phyloP scores from a whole-genome alignment of 1,140 invertebrate genomes.

The Lethocerus indicus region DNA sequence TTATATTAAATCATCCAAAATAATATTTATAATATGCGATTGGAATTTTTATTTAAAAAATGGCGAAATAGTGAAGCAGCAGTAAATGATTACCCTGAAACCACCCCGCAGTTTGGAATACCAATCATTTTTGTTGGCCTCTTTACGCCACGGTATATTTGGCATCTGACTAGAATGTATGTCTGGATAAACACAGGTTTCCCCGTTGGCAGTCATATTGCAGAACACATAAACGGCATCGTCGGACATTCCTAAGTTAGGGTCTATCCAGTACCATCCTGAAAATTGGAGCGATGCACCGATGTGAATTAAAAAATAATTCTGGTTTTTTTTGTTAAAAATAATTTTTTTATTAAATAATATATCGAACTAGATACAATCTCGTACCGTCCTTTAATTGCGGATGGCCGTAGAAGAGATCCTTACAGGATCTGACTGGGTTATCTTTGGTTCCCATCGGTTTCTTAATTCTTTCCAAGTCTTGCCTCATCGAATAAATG shows the following conservation, averaged over 20 bases:
- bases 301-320: too few relatives aligned
- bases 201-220: conserved; percentile 65
- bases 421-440: conserved; percentile 61
- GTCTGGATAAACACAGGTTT: conserved; percentile 66
- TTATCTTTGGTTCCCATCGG: conserved; percentile 56
- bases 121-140: conserved; percentile 35
- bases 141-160: conserved; percentile 45
- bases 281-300: too few relatives aligned
- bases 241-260: conserved; percentile 57
- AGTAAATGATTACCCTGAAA: conserved; percentile 46
- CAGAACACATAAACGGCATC: conserved; percentile 63
- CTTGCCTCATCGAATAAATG: conserved; percentile 47
- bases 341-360: too few relatives aligned
- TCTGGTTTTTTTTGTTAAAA: too few relatives aligned
- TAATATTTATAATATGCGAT: too few relatives aligned
- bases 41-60: too few relatives aligned
- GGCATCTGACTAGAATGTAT: conserved; percentile 45
- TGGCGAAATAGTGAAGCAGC: too few relatives aligned
- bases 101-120: conserved; percentile 66
- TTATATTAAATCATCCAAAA: too few relatives aligned
- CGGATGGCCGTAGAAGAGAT: conserved; percentile 56
- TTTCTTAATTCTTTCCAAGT: conserved; percentile 50
- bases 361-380: too few relatives aligned
- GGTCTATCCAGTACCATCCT: conserved; percentile 85
- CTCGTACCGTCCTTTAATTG: conserved; percentile 54